Evolutionary conservation across 2,888 invertebrate species (phyloP), one percentile per base, ranked within the genome.

Genomic region (Anarsia innoxiella): DNA sequence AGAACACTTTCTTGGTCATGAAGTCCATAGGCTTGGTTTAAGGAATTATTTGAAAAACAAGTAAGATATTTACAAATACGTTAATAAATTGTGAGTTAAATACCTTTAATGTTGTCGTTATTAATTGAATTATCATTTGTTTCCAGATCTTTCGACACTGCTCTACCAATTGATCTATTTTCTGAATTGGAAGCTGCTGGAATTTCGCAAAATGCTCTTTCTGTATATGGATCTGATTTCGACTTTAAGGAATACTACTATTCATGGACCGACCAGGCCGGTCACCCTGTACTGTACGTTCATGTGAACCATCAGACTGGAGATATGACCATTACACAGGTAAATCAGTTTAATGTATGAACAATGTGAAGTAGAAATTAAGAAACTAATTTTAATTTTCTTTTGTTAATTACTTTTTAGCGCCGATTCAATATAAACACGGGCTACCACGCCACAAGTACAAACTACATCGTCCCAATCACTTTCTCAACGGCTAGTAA

Each of bases 231-330:
- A 36, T 14, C 62, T 0, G 54, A 71, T 1, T 73, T 86, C 40
- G 70, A 77, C 42, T 44, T 77, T 0, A 49, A 73, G 2, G 74
- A 80, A 2, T 83, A 80, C 46, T 84, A 72, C 40, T 74, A 60
- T 36, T 69, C 70, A 25, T 87, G 89, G 63, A 88, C 89, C 49
- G 83, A 86, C 14, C 86, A 89, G 49, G 64, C 80, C 15, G 90
- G 90, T 8, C 89, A 86, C 47, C 91, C 90, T 0, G 70, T 90
- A 0, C 56, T 90, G 1, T 80, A 68, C 9, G 88, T 90, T 0
- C 60, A 69, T 5, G 79, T 87, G 2, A 62, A 88, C 49, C 84
- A 86, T 29, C 48, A 47, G 1, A 76, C 73, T 10, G 75, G 76
- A 10, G 53, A 49, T 3, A 76, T 84, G 59, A 65, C 49, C 1